phyloP scores from a whole-genome alignment of 2,797 vertebrate species.

The Trachops cirrhosus region DNA sequence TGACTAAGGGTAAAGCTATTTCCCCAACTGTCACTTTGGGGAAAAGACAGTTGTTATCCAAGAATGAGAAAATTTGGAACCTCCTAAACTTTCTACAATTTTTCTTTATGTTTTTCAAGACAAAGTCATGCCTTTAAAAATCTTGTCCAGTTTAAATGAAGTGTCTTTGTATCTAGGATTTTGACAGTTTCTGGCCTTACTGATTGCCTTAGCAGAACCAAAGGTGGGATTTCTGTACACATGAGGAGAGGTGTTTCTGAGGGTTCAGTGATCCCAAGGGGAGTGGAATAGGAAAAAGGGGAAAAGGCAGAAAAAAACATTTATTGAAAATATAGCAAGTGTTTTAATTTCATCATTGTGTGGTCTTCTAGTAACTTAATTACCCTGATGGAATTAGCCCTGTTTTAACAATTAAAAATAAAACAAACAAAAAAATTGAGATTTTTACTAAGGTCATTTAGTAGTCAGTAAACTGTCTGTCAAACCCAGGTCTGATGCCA shows the following conservation, averaged over 20 bases:
- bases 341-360: not conserved
- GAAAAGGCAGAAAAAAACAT: fast-evolving
- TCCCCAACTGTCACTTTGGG: too few species aligned
- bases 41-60: not conserved
- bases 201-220: not conserved
- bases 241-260: not conserved
- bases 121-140: not conserved
- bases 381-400: not conserved
- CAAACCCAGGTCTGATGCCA: not conserved
- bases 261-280: not conserved
- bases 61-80: not conserved
- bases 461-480: not conserved
- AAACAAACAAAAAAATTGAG: not conserved
- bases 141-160: not conserved
- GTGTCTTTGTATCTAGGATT: not conserved
- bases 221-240: not conserved
- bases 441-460: not conserved
- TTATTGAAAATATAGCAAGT: not conserved
- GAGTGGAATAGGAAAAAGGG: not conserved
- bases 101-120: not conserved
- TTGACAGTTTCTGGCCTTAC: not conserved
- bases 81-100: not conserved
- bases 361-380: not conserved
- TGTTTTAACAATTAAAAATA: not conserved
- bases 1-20: not conserved